These are phyloP conservation scores for Exephanes ischioxanthus DNA, from an alignment of 2,888 invertebrate species.

Conservation along the genomic window DNA sequence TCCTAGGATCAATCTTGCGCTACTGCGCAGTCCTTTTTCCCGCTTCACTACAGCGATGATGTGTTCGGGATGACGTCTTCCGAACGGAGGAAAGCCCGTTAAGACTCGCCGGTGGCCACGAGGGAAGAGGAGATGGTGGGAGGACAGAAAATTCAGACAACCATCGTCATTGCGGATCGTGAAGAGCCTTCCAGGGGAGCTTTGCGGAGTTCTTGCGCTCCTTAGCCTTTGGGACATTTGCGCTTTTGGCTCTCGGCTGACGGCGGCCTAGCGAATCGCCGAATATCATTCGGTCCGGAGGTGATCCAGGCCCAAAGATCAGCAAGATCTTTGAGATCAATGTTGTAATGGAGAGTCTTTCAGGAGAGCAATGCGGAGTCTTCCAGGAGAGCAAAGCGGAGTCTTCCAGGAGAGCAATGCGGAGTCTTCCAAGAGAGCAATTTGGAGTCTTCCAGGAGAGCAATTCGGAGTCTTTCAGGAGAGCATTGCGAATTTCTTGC, in stretches of 20 bases:
- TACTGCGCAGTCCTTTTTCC: conserved; percentile 4
- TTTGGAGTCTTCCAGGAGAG: too few relatives aligned
- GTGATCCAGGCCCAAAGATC: conserved; percentile 55
- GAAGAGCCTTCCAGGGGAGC: neutral
- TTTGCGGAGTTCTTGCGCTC: conserved; percentile 9
- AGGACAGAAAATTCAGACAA: too few relatives aligned
- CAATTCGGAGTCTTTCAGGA: too few relatives aligned
- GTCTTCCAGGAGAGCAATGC: too few relatives aligned
- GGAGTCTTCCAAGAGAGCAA: too few relatives aligned
- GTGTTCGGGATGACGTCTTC: conserved; percentile 36
- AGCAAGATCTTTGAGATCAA: conserved; percentile 37
- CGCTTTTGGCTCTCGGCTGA: conserved; percentile 20
- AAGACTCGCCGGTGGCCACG: conserved; percentile 70
- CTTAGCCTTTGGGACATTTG: conserved; percentile 7
- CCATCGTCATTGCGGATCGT: conserved; percentile 29
- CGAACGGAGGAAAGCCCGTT: conserved; percentile 77
- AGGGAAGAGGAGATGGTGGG: conserved; percentile 20
- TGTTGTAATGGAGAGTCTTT: too few relatives aligned
- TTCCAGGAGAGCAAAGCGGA: too few relatives aligned
- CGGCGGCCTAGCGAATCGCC: conserved; percentile 76
- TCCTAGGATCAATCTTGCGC: conserved; percentile 49
- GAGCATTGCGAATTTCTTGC: too few relatives aligned
- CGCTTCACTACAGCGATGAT: conserved; percentile 6
- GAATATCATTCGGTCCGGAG: conserved; percentile 72
- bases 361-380: too few relatives aligned